Conservation (phyloP, 2,888 invertebrate genomes). For the Cheilosia vulpina region DNA sequence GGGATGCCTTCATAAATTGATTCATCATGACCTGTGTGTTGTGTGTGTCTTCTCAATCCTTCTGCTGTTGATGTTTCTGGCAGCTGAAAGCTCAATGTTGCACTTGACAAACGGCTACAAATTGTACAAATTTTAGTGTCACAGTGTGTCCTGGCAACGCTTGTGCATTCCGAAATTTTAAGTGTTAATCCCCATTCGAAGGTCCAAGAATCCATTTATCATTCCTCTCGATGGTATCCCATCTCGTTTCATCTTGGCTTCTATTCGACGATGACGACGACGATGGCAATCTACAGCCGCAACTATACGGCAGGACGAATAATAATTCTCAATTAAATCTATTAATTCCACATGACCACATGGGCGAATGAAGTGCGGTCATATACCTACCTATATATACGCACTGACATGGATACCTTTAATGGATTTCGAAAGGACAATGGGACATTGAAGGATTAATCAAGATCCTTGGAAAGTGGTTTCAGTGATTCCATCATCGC, state of each 20-base stretch:
- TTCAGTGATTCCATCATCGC: slow-evolving; percentile 55
- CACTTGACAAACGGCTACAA: slow-evolving; percentile 79
- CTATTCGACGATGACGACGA: neutral
- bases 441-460: slow-evolving; percentile 28
- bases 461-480: slow-evolving; percentile 56
- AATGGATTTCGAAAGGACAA: slow-evolving; percentile 53
- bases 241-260: slow-evolving; percentile 11
- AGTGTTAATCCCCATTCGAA: slow-evolving; percentile 71
- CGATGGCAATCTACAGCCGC: slow-evolving; percentile 40
- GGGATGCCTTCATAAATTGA: slow-evolving; percentile 73
- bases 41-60: slow-evolving; percentile 24
- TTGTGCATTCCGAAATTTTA: slow-evolving; percentile 65
- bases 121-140: slow-evolving; percentile 79
- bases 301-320: slow-evolving; percentile 41
- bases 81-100: slow-evolving; percentile 75
- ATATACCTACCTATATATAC: neutral
- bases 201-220: slow-evolving; percentile 70
- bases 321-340: slow-evolving; percentile 71
- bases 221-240: slow-evolving; percentile 49
- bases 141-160: slow-evolving; percentile 74
- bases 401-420: slow-evolving; percentile 29
- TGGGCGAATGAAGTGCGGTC: slow-evolving; percentile 16
- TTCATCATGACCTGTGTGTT: slow-evolving; percentile 61
- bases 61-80: slow-evolving; percentile 61
- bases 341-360: slow-evolving; percentile 44